Evolutionary conservation across 2,797 vertebrate species (phyloP).

Genomic region (Staurois parvus): DNA sequence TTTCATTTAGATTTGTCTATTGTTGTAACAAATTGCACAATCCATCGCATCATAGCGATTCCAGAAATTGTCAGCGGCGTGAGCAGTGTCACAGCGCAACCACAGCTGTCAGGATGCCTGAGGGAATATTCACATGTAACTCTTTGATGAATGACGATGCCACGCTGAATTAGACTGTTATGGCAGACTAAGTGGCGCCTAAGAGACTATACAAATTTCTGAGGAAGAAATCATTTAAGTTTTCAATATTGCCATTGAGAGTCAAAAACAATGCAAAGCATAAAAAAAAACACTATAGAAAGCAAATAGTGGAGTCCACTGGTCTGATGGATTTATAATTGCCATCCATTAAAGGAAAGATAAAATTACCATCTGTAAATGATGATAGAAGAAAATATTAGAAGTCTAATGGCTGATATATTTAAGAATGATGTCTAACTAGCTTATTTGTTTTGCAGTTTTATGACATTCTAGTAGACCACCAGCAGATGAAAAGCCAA

Average conservation of each 20-base stretch:
- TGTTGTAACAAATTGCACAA: constrained; percentile 25
- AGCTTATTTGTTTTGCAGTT: constrained; percentile 5
- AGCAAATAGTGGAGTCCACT: constrained; percentile 2
- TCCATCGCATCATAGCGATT: constrained; percentile 6
- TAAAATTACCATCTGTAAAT: constrained; percentile 45
- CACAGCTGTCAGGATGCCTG: constrained; percentile 32
- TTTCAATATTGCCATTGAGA: not conserved
- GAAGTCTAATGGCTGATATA: constrained; percentile 26
- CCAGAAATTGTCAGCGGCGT: constrained; percentile 20
- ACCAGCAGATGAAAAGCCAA: not conserved
- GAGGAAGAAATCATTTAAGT: constrained; percentile 19
- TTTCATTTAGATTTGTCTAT: constrained; percentile 38
- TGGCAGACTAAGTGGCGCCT: constrained; percentile 37
- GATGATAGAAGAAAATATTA: constrained; percentile 20
- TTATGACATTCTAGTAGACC: not conserved
- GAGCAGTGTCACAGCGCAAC: constrained; percentile 5
- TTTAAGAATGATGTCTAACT: constrained; percentile 30
- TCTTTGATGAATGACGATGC: constrained; percentile 33
- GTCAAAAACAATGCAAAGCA: constrained; percentile 6
- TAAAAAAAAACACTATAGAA: not conserved
- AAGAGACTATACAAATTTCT: constrained; percentile 19
- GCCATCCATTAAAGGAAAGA: constrained; percentile 38
- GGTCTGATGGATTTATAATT: constrained; percentile 50
- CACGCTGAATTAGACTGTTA: constrained; percentile 20
- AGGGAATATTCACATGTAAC: constrained; percentile 14